A percentile compares a stretch with the other conserved stretches of the same genome.
Conservation (phyloP, 2,797 vertebrate genomes). For the Tympanoctomys barrerae region DNA sequence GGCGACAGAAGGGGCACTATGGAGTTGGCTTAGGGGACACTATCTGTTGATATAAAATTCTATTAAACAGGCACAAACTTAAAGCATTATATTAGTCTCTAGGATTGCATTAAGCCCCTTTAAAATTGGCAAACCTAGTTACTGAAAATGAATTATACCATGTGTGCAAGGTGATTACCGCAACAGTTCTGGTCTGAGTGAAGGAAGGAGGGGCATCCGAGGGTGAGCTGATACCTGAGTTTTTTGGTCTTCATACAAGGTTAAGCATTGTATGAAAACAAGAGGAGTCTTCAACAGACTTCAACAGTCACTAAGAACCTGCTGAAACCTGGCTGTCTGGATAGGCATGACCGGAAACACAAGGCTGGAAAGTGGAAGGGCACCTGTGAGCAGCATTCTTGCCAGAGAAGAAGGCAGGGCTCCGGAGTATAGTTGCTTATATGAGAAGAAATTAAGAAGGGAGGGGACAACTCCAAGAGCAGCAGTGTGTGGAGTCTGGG, state of each 20-base stretch:
- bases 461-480: neutral
- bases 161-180: neutral
- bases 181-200: neutral
- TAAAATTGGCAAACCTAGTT: neutral
- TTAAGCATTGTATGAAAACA: neutral
- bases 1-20: neutral
- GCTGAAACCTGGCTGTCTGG: neutral
- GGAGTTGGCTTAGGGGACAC: neutral
- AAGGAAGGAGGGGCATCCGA: neutral
- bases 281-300: neutral
- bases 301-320: neutral
- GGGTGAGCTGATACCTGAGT: neutral
- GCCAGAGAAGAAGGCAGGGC: neutral
- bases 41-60: neutral
- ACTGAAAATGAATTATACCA: neutral
- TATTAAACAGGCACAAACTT: neutral
- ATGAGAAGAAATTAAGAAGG: neutral
- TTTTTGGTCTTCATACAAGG: neutral
- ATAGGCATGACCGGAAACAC: neutral
- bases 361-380: no score
- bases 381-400: neutral
- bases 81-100: neutral
- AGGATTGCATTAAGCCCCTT: neutral
- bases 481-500: neutral
- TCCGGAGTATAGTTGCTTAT: neutral